Evolutionary conservation across 2,113 vertebrate species (phyloP).

Genomic region (Cinclus cinclus): DNA sequence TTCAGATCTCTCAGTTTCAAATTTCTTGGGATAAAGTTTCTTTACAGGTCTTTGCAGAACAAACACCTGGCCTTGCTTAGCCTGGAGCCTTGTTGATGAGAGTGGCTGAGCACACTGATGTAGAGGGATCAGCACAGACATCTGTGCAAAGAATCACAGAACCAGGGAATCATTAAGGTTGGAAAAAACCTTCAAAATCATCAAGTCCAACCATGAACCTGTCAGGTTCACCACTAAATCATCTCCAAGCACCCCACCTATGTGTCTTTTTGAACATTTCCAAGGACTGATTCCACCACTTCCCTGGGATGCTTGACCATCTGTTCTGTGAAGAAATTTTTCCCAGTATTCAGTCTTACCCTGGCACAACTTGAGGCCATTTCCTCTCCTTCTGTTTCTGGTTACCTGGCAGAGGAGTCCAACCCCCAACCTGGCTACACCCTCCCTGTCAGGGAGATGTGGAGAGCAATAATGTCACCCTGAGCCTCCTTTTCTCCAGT

Average conservation of each 20-base stretch:
- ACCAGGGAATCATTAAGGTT: not conserved
- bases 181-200: not conserved
- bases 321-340: not conserved
- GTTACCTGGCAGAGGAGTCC: not conserved
- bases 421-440: rapidly evolving
- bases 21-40: not conserved
- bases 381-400: not conserved
- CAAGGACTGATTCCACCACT: not conserved
- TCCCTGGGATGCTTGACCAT: not conserved
- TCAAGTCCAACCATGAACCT: not conserved
- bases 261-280: not conserved
- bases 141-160: not conserved
- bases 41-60: not conserved
- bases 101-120: not conserved
- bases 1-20: not conserved
- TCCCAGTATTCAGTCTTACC: no score
- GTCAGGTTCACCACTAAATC: not conserved
- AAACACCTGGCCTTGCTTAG: not conserved
- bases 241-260: not conserved
- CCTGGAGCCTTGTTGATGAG: not conserved
- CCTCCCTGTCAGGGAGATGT: not conserved
- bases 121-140: not conserved
- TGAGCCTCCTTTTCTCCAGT: not conserved
- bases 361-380: not conserved
- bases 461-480: not conserved